phyloP scores from a whole-genome alignment of 2,888 invertebrate genomes.

The Euproctis similis region DNA sequence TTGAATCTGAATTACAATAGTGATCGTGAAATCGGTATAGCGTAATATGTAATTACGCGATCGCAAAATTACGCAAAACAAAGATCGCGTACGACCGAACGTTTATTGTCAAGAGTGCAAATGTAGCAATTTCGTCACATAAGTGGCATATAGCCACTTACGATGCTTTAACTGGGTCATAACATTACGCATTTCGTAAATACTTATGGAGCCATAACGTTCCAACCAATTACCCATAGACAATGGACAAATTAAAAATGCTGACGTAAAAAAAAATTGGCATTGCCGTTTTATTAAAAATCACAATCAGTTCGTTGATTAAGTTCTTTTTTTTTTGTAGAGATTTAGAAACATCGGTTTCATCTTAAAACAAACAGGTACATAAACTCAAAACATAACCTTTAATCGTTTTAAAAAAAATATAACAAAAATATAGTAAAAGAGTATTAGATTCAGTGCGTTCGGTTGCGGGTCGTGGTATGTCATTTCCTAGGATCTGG shows the following conservation, averaged over 20 bases:
- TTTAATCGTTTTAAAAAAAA: slow-evolving; percentile 49
- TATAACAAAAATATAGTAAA: slow-evolving; percentile 50
- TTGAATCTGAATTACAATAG: slow-evolving; percentile 18
- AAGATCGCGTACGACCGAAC: slow-evolving; percentile 42
- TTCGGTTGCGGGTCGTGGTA: slow-evolving; percentile 45
- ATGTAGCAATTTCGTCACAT: slow-evolving; percentile 45
- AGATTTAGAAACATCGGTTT: slow-evolving; percentile 18
- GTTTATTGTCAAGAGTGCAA: slow-evolving; percentile 59
- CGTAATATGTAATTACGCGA: slow-evolving; percentile 23
- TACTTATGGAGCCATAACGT: slow-evolving; percentile 39
- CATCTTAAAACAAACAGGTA: slow-evolving; percentile 66
- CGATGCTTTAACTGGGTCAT: slow-evolving; percentile 62
- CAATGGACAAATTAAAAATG: slow-evolving; percentile 32
- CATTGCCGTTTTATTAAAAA: slow-evolving; percentile 27
- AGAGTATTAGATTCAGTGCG: slow-evolving; percentile 65
- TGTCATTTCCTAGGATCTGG: slow-evolving; percentile 32
- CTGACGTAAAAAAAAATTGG: slow-evolving; percentile 26
- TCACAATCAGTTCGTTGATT: slow-evolving; percentile 35
- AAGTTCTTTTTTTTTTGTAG: slow-evolving; percentile 10
- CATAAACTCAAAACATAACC: slow-evolving; percentile 71
- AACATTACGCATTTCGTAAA: slow-evolving; percentile 65
- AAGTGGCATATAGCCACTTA: slow-evolving; percentile 42
- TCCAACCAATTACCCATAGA: slow-evolving; percentile 37
- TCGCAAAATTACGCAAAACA: slow-evolving; percentile 48
- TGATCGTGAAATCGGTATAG: too few relatives aligned